A percentile compares a stretch with the other conserved stretches of the same genome.
phyloP scores from a whole-genome alignment of 2,888 invertebrate genomes.

The Leptura quadrifasciata region DNA sequence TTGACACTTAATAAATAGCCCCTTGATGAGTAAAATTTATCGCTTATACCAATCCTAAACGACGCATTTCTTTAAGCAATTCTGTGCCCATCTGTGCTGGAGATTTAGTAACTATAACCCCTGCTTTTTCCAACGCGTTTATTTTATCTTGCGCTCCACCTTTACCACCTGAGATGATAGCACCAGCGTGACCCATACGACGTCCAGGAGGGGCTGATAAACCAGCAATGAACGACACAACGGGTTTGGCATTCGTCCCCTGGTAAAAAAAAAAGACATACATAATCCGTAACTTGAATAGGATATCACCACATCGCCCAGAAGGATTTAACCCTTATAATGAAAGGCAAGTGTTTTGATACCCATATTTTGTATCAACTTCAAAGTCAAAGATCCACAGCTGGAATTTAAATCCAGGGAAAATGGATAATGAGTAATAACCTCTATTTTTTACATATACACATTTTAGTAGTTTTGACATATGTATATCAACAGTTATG shows the following conservation, averaged over 20 bases:
- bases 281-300: too few species aligned
- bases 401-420: too few species aligned
- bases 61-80: constrained; percentile 92
- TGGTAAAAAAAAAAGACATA: constrained; percentile 72
- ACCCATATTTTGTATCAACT: too few species aligned
- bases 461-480: too few species aligned
- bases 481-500: too few species aligned
- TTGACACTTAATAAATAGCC: constrained; percentile 27
- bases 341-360: too few species aligned
- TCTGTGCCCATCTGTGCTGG: constrained; percentile 97
- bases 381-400: too few species aligned
- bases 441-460: too few species aligned
- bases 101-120: constrained; percentile 95
- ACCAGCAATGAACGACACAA: constrained; percentile 99
- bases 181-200: constrained; percentile 99
- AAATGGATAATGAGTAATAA: too few species aligned
- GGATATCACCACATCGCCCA: too few species aligned
- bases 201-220: constrained; percentile 98
- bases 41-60: constrained; percentile 76
- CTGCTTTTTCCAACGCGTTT: constrained; percentile 93
- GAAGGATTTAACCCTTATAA: too few species aligned
- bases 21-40: constrained; percentile 43
- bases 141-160: constrained; percentile 99
- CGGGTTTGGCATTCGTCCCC: constrained; percentile 95
- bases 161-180: constrained; percentile 99